Evolutionary conservation across 2,888 invertebrate genomes (phyloP).

Genomic region (Andrena camellia): DNA sequence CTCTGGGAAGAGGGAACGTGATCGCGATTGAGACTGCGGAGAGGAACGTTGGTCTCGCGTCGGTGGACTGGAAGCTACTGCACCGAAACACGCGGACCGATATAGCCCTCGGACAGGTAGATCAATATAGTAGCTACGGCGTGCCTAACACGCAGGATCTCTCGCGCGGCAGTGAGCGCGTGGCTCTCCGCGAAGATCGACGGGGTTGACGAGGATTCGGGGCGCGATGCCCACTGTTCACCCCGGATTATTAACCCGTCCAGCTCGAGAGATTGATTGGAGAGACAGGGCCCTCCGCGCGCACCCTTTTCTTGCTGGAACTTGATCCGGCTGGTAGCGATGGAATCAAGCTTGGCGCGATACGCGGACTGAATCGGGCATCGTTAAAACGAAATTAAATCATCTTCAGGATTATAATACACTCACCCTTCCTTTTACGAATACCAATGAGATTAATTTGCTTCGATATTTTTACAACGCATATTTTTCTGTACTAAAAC

Average conservation of each 20-base stretch:
- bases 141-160: constrained; percentile 72
- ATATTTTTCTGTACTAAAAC: no score
- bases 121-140: constrained; percentile 79
- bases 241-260: constrained; percentile 5
- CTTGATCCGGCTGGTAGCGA: background rate
- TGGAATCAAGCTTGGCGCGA: background rate
- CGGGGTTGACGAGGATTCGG: background rate
- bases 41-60: constrained; percentile 63
- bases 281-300: background rate
- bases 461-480: no score
- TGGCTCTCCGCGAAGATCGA: constrained; percentile 26
- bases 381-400: background rate
- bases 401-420: background rate
- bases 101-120: constrained; percentile 77
- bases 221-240: background rate
- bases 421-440: no score
- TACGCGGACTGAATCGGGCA: background rate
- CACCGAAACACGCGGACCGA: constrained; percentile 75
- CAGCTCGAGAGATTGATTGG: background rate
- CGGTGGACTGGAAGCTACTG: constrained; percentile 77
- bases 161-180: constrained; percentile 55
- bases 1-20: constrained; percentile 36
- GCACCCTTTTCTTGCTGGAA: background rate
- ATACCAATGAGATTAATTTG: no score
- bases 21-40: constrained; percentile 30